Evolutionary conservation across 2,888 invertebrate genomes (phyloP), one percentile per base, ranked within the genome.

Genomic region (Gymnoscelis rufifasciata): DNA sequence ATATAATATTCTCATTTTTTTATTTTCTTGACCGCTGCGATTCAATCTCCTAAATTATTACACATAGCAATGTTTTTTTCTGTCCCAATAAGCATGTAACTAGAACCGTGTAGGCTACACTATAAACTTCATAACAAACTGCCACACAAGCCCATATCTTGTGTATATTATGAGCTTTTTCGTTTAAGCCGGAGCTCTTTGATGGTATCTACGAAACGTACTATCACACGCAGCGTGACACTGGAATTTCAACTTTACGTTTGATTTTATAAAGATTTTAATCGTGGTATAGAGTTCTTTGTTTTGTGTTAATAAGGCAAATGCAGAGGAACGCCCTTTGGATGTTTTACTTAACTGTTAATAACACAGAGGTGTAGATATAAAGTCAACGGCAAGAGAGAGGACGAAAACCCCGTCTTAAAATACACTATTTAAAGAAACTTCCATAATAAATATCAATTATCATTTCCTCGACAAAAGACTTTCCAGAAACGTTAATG

Each of bases 51-150:
- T 78, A 78, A 82, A 77, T 78, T 80, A 83, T 78, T 76, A 81
- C 71, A 71, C 69, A 69, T 75, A 74, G 68, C 59, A 61, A 66
- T 65, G 64, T 74, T 78, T 78, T 82, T 66, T 62, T 52, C 43
- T 72, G 64, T 75, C 60, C 67, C 68, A 71, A 71, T 71, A 71
- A 74, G 65, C 71, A 65, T 76, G 81, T 81, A 82, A 79, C 81
- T 82, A 83, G 79, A 82, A 78, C 70, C 77, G 66, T 66, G 71
- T 69, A 75, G 75, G 69, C 68, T 74, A 58, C 75, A 80, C 83
- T 78, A 88, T 88, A 88, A 89, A 89, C 78, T 83, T 81, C 80
- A 79, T 83, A 87, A 88, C 84, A 83, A 86, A 89, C 86, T 84
- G 84, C 84, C 83, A 78, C 73, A 73, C 73, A 71, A 66, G 70